phyloP scores from a whole-genome alignment of 2,888 invertebrate genomes.

The Furcula furcula region DNA sequence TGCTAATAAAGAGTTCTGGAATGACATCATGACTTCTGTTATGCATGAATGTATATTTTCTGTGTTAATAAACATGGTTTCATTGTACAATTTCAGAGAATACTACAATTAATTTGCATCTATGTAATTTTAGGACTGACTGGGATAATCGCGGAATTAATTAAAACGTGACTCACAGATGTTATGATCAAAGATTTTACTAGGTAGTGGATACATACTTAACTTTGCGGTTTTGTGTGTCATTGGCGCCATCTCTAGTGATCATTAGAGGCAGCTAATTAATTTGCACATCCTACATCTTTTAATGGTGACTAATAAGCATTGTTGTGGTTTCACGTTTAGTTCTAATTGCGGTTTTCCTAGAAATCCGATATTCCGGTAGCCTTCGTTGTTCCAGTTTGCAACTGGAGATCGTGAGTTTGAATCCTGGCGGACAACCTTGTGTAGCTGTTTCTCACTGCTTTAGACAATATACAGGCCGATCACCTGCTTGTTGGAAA shows the following conservation, averaged over 20 bases:
- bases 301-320: conserved; percentile 31
- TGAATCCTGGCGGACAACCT: too few relatives aligned
- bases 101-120: neutral
- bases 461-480: too few relatives aligned
- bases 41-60: conserved; percentile 13
- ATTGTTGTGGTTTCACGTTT: conserved; percentile 35
- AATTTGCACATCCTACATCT: conserved; percentile 49
- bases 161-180: neutral
- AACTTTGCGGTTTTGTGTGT: conserved; percentile 36
- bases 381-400: too few relatives aligned
- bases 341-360: too few relatives aligned
- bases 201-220: neutral
- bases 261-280: conserved; percentile 61
- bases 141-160: neutral
- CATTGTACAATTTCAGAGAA: conserved; percentile 13
- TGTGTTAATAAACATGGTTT: conserved; percentile 12
- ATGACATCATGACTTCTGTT: conserved; percentile 21
- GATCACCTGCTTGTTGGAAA: too few relatives aligned
- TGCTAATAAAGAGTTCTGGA: conserved; percentile 11
- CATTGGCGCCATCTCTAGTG: conserved; percentile 60
- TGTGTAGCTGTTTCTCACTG: too few relatives aligned
- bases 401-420: too few relatives aligned
- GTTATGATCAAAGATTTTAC: neutral
- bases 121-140: neutral
- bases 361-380: too few relatives aligned